These are phyloP conservation scores for Fulica atra DNA, from an alignment of 2,113 vertebrate genomes.

Conservation along the genomic window DNA sequence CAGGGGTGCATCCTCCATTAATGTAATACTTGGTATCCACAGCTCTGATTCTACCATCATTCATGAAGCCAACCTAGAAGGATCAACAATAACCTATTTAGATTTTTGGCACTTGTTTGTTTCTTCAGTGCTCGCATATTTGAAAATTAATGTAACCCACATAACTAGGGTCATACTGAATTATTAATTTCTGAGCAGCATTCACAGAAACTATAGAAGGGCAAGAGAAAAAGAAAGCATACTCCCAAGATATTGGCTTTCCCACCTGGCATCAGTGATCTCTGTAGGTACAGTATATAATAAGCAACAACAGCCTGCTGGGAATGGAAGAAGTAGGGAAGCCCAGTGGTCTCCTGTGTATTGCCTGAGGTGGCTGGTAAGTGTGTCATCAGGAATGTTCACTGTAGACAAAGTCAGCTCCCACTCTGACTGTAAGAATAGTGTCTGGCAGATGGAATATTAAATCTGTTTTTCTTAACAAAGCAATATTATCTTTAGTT, in stretches of 20 bases:
- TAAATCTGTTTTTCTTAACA: not conserved
- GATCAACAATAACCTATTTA: not conserved
- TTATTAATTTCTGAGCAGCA: not conserved
- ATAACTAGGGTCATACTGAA: not conserved
- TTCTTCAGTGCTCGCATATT: not conserved
- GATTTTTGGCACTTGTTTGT: not conserved
- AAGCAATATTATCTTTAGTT: not conserved
- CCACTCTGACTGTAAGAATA: not conserved
- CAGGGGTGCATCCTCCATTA: conserved; percentile 81
- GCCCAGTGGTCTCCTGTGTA: not conserved
- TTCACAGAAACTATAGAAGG: not conserved
- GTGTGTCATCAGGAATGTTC: not conserved
- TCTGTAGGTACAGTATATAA: not conserved
- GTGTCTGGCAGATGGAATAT: not conserved
- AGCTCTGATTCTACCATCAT: conserved; percentile 81
- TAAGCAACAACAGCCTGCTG: not conserved
- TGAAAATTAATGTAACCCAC: not conserved
- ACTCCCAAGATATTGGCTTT: not conserved
- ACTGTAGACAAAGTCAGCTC: not conserved
- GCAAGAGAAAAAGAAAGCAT: not conserved
- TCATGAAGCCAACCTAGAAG: conserved; percentile 88
- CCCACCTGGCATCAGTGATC: not conserved
- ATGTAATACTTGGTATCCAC: conserved; percentile 79
- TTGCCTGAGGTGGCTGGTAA: not conserved
- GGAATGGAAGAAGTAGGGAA: not conserved